phyloP scores from a whole-genome alignment of 2,797 vertebrate genomes.

The Sus cebifrons region DNA sequence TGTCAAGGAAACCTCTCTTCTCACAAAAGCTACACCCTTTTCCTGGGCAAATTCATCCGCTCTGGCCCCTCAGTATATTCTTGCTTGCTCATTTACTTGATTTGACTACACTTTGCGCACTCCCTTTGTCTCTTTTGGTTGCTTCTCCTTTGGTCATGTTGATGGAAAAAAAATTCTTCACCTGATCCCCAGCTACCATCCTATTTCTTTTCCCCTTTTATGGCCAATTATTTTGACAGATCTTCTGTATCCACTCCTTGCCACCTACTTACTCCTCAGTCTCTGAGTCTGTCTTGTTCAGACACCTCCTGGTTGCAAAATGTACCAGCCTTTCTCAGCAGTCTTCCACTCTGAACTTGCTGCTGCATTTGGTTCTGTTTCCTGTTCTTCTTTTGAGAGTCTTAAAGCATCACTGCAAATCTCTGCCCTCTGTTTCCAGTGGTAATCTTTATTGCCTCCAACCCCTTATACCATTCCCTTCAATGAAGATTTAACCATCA shows the following conservation, averaged over 20 bases:
- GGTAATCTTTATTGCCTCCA: background rate
- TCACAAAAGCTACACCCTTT: background rate
- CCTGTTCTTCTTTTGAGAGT: background rate
- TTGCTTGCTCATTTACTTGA: background rate
- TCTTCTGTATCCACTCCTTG: background rate
- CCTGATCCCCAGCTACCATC: background rate
- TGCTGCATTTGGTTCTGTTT: background rate
- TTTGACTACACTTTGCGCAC: background rate
- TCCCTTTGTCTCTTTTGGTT: background rate
- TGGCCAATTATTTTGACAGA: background rate
- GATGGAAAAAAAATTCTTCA: background rate
- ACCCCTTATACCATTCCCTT: background rate
- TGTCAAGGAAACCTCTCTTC: constrained; percentile 20
- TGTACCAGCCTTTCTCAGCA: background rate
- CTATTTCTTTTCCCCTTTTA: background rate
- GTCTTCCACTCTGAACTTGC: background rate
- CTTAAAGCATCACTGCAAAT: background rate
- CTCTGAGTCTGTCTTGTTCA: background rate
- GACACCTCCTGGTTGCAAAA: background rate
- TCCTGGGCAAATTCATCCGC: background rate
- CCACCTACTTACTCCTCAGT: background rate
- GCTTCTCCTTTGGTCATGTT: constrained; percentile 27
- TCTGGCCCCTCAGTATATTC: background rate
- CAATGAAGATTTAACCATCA: background rate
- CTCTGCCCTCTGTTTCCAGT: background rate